phyloP scores from a whole-genome alignment of 2,888 invertebrate species.

The Ametastegia equiseti region DNA sequence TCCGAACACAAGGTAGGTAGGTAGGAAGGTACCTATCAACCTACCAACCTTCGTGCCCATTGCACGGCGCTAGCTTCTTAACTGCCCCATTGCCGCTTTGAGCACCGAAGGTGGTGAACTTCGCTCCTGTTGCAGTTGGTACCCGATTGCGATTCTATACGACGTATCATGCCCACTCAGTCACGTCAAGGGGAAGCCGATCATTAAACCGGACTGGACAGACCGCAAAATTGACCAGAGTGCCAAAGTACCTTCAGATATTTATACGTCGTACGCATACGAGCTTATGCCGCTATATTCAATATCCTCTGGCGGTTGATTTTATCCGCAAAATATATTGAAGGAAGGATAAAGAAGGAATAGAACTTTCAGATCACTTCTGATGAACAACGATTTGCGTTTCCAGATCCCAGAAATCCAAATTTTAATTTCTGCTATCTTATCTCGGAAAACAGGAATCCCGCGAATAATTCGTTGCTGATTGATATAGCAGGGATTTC shows the following conservation, averaged over 20 bases:
- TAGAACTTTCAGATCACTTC: not conserved
- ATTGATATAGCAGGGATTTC: no score
- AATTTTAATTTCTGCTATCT: no score
- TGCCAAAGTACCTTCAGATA: slow-evolving; percentile 28
- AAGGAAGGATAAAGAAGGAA: not conserved
- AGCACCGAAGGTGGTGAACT: slow-evolving; percentile 7
- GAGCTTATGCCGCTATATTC: slow-evolving; percentile 1
- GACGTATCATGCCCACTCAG: not conserved
- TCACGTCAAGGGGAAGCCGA: not conserved
- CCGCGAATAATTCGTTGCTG: no score
- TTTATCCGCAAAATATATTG: not conserved
- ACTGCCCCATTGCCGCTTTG: not conserved
- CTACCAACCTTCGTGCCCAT: not conserved
- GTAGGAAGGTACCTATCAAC: not conserved
- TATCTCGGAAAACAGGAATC: no score
- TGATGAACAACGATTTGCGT: no score
- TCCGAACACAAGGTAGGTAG: slow-evolving; percentile 11
- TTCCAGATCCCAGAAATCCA: no score
- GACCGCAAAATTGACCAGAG: slow-evolving; percentile 32
- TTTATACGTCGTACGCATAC: no score
- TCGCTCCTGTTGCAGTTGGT: no score
- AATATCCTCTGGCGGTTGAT: slow-evolving; percentile 6
- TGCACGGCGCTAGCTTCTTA: not conserved
- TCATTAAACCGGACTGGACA: slow-evolving; percentile 13
- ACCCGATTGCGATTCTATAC: not conserved